Evolutionary conservation across 1,140 invertebrate genomes (phyloP), one percentile per base, ranked within the genome.

Genomic region (Reticulitermes speratus): DNA sequence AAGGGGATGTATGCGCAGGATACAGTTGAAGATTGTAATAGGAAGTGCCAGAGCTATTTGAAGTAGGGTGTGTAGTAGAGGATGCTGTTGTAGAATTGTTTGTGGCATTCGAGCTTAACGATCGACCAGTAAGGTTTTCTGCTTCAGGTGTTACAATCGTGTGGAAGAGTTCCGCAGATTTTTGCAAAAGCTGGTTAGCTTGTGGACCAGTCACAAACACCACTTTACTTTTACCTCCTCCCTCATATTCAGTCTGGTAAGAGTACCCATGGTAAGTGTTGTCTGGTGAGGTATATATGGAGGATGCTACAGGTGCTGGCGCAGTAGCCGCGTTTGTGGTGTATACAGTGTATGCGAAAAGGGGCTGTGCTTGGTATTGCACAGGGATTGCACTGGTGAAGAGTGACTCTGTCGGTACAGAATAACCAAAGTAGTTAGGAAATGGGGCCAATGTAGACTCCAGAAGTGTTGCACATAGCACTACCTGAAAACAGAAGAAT

Each of bases 211-310:
- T 83, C 44, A 89, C 59, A 86, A 88, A 87, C 19, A 87, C 45
- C 52, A 88, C 88, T 82, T 86, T 86, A 19, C 86, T 87, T 86
- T 81, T 85, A 0, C 84, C 87, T 25, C 87, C 88, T 87, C 83
- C 84, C 12, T 88, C 84, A 86, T 86, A 87, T 75, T 88, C 82
- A n/a, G 87, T 89, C 30, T 85, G 86, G 86, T 88, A 89, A 8
- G 85, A 88, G 84, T 87, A 89, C 21, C 89, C 89, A 12, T 86
- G 32, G 69, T 87, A 88, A 84, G n/a, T 75, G 16, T 75, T 25
- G 7, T 75, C 65, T n/a, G 65, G 65, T 30, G 65, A 8, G n/a
- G 65, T 75, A 6, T 75, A 75, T 25, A 75, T 75, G 7, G 9
- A 9, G n/a, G 2, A 30, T 75, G 65, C 65, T 25, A 75, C 0